Percentiles rank a stretch among this genome's conserved stretches.
Conservation (phyloP, 1,140 invertebrate species). For the Scylla paramamosain region DNA sequence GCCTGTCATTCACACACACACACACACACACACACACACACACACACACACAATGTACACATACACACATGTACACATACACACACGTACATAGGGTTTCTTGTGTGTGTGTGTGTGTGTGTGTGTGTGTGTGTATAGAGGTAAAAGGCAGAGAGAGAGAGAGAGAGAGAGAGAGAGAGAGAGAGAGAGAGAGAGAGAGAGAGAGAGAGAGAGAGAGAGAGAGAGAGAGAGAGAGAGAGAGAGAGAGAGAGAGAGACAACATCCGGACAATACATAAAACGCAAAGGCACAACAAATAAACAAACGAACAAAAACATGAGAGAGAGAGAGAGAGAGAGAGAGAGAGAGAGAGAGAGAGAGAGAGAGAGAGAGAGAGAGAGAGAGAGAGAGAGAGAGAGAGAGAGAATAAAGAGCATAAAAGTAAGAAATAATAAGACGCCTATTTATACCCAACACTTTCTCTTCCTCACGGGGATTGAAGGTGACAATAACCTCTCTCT, state of each 20-base stretch:
- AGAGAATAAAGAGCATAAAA: not conserved
- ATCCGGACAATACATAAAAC: not conserved
- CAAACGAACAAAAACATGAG: not conserved
- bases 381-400: conserved; percentile 8
- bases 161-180: not conserved
- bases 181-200: not conserved
- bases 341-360: not conserved
- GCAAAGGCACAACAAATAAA: not conserved
- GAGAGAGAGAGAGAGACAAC: not conserved
- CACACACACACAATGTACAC: not conserved
- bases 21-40: too few species aligned
- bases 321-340: not conserved
- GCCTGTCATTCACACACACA: too few species aligned
- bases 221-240: not conserved
- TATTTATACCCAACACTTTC: not conserved
- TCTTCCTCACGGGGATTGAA: not conserved
- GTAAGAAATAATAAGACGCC: not conserved
- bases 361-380: not conserved
- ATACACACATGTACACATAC: not conserved
- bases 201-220: not conserved
- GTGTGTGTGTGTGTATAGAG: not conserved
- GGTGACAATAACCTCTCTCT: not conserved
- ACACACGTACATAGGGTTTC: not conserved
- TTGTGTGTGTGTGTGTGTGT: too few species aligned
- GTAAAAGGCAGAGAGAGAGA: not conserved